Percentiles rank a stretch among this genome's conserved stretches.
Evolutionary conservation across 2,113 vertebrate species (phyloP).

Genomic region (Ptilorrhoa leucosticta): DNA sequence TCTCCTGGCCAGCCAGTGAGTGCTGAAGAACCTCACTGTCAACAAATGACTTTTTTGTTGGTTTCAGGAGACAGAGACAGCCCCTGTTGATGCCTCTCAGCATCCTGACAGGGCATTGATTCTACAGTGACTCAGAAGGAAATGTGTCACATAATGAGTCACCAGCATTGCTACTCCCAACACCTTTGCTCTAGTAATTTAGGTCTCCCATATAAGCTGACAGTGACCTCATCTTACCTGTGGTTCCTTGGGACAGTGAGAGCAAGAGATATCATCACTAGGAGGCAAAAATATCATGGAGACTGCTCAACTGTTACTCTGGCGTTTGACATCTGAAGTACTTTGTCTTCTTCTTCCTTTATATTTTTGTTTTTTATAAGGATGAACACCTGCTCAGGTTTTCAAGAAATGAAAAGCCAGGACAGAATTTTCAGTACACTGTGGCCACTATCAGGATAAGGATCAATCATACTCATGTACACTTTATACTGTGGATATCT

Average conservation of each 20-base stretch:
- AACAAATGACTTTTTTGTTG: neutral
- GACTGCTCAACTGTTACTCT: neutral
- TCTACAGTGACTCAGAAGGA: neutral
- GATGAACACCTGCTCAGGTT: neutral
- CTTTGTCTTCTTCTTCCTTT: neutral
- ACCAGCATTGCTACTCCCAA: neutral
- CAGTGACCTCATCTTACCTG: neutral
- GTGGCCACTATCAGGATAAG: neutral
- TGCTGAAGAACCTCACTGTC: neutral
- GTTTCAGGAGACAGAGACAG: neutral
- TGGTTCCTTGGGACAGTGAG: neutral
- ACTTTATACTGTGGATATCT: neutral
- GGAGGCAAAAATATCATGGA: neutral
- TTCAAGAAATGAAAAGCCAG: neutral
- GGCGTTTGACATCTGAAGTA: neutral
- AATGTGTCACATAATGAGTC: conserved; percentile 25
- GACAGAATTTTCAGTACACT: neutral
- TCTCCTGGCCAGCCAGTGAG: neutral
- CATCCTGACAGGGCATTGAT: neutral
- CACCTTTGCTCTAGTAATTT: neutral
- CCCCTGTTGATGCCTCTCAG: neutral
- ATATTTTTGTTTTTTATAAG: neutral
- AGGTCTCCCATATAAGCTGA: neutral
- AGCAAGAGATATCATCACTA: neutral
- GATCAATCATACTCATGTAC: neutral